Base-by-base conservation (phyloP, 2,113 vertebrate species). In the Corapipo altera region DNA sequence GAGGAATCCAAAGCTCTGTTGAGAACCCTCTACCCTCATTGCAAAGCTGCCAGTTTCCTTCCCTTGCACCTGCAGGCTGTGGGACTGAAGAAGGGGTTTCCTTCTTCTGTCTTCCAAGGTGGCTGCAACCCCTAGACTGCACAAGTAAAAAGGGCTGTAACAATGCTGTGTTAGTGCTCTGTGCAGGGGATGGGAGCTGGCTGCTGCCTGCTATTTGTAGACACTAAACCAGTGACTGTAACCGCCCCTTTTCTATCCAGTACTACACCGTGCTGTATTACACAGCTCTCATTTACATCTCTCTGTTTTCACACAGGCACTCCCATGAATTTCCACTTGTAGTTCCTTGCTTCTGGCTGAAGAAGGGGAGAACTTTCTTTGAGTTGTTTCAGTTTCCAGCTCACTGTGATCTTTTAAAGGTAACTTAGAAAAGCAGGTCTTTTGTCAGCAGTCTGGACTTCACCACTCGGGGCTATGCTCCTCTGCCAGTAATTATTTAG, bases 211-310 rank as follows among this genome's bases (percentile, higher is more conserved):
- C 33, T 65, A n/a, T 51, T 33, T 43, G 37, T 12, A 52, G 58
- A 59, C 52, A 20, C 48, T 48, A 52, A 51, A 51, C 5, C 41
- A 35, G 35, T 54, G 51, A 65, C 57, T 33, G 26, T 12, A 79
- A 80, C 33, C 35, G 12, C 37, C 61, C 48, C 58, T 67, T 15
- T 71, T 46, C 73, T n/a, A 6, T 48, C 49, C 2, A 1, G 6
- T 37, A 41, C 37, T 24, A 58, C n/a, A 39, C 32, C 0, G 0
- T 28, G 24, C 41, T 71, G 3, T 15, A 44, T 33, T 7, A 35
- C 32, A 62, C 37, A n/a, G 52, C 24, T 59, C 58, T 54, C 19
- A 59, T 32, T 58, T 44, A 41, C 32, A n/a, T 23, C 64, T 65
- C 55, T 16, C 37, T 54, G 1, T 82, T 92, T 78, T 44, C 66